Conservation (phyloP, 2,113 vertebrate genomes). For the Sphaerodactylus townsendi region DNA sequence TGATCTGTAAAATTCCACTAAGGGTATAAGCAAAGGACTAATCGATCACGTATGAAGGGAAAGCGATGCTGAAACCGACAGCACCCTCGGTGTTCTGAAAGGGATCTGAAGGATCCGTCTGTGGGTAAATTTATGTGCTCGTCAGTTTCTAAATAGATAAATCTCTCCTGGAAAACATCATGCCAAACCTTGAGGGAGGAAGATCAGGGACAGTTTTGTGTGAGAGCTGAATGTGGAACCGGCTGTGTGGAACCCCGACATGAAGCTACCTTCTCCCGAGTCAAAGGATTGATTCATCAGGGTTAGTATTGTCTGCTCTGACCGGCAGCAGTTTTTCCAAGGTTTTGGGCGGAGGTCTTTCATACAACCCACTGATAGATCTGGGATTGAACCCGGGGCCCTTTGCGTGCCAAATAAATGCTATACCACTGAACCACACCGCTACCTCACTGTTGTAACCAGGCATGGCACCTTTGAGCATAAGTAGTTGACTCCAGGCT, state of each 20-base stretch:
- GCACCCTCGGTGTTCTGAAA: background rate
- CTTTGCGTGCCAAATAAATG: too few relatives aligned
- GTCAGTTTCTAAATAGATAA: background rate
- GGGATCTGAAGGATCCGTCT: background rate
- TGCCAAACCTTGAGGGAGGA: background rate
- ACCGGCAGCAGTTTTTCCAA: too few relatives aligned
- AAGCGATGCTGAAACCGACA: too few relatives aligned
- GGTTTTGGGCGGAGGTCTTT: too few relatives aligned
- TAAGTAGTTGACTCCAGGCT: background rate
- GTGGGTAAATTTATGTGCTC: background rate
- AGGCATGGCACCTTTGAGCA: too few relatives aligned
- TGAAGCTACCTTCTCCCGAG: too few relatives aligned
- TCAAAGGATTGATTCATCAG: too few relatives aligned
- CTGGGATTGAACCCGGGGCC: too few relatives aligned
- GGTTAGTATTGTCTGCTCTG: too few relatives aligned
- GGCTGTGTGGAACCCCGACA: background rate
- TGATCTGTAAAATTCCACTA: background rate
- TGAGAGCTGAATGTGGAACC: background rate
- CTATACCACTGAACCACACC: too few relatives aligned
- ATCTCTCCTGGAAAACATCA: background rate
- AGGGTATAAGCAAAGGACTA: background rate
- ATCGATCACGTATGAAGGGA: background rate
- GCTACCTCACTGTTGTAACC: too few relatives aligned
- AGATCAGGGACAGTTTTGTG: background rate
- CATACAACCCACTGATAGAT: too few relatives aligned